Evolutionary conservation across 2,888 invertebrate genomes (phyloP).

Genomic region (Apantesis nais): DNA sequence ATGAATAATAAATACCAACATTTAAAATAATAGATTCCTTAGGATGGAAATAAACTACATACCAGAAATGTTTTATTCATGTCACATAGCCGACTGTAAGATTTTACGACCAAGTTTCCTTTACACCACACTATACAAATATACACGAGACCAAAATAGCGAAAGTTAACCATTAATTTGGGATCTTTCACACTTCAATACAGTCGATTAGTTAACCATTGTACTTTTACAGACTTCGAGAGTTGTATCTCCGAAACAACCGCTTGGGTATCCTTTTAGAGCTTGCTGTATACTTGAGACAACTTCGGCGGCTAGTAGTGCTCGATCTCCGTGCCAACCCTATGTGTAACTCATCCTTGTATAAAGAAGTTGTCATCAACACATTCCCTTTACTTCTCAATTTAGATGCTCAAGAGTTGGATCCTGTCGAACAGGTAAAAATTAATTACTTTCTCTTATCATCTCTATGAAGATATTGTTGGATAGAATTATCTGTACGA

Average conservation of each 20-base stretch:
- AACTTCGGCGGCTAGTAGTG: conserved; percentile 63
- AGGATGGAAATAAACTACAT: conserved; percentile 6
- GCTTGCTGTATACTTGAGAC: conserved; percentile 74
- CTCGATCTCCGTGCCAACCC: conserved; percentile 77
- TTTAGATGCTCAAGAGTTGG: conserved; percentile 66
- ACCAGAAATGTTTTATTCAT: conserved; percentile 17
- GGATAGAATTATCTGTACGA: background rate
- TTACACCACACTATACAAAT: background rate
- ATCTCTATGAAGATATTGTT: background rate
- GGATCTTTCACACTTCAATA: background rate
- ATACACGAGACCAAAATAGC: conserved; percentile 10
- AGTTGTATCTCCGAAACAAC: conserved; percentile 73
- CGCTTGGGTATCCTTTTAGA: conserved; percentile 67
- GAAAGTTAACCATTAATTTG: conserved; percentile 9
- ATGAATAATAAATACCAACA: conserved; percentile 1
- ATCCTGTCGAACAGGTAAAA: conserved; percentile 68
- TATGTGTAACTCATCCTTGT: conserved; percentile 65
- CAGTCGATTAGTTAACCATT: background rate
- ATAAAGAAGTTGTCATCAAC: conserved; percentile 69
- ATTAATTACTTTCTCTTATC: background rate
- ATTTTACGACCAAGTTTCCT: conserved; percentile 7
- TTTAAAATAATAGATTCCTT: background rate
- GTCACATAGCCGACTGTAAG: conserved; percentile 17
- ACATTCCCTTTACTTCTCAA: conserved; percentile 68
- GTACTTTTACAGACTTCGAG: conserved; percentile 60